Base-by-base conservation (phyloP, 2,888 invertebrate genomes). In the Flexamia atlantica region DNA sequence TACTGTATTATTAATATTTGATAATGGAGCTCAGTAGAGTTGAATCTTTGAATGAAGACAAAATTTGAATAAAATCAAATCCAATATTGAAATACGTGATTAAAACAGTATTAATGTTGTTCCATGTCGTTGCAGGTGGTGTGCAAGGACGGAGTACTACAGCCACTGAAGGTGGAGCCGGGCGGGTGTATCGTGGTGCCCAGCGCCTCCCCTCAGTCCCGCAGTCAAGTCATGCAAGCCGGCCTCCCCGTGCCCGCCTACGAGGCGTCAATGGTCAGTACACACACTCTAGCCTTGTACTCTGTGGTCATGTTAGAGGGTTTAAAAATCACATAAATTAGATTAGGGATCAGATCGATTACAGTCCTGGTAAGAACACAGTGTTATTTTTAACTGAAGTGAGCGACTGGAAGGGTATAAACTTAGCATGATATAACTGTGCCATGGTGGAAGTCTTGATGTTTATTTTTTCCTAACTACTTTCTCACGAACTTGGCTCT, bases 241-340 rank as follows among this genome's bases (percentile, higher is more conserved):
- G 92, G 92, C 28, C 90, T 94, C 87, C 92, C 94, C 25, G 92
- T 93, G 64, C 91, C 94, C 20, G 91, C 93, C 20, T 94, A 92
- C 87, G 94, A 94, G 88, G 92, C 93, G 12, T 93, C 92, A 89
- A 90, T 96, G 94, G 96, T 97, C 91, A 95, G 95, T 76, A 46
- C 2, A 50, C 74, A 30, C 20, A 20, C 23, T n/a, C 12, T 14
- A 17, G 46, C 46, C 46, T 46, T 9, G 17, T 14, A 14, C 2
- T 2, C 17, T 46, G 2, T 46, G 17, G 12, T 17, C 12, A 12
- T 46, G 17, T 14, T 14, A 17, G 12, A 9, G 12, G 46, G 7
- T 1, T 46, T 46, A 2, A 14, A 14, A 14, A 17, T 46, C n/a
- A n/a, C n/a, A n/a, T n/a, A n/a, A n/a, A n/a, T n/a, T n/a, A n/a